Evolutionary conservation across 2,888 invertebrate genomes (phyloP), one percentile per base, ranked within the genome.

Genomic region (Aspidiotus destructor): DNA sequence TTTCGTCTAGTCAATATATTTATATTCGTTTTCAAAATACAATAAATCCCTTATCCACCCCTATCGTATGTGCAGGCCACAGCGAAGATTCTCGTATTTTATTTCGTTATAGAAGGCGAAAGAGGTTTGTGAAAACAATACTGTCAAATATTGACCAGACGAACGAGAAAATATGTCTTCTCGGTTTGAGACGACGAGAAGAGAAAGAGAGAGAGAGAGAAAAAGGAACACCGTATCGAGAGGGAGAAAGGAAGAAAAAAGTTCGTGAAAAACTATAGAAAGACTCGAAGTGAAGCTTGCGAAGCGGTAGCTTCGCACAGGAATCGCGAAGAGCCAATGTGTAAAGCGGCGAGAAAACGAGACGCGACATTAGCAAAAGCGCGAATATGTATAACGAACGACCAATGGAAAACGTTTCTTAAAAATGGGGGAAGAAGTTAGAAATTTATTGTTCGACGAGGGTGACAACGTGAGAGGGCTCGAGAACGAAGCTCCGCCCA

Each of bases 381-480:
- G 16, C 57, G 60, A 48, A n/a, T 60, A 60, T 16, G 40, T n/a
- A 60, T 60, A 60, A 60, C 53, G 40, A 62, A 52, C 53, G 48
- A 65, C 65, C 65, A 65, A 65, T 65, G 65, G 55, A 58, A 55
- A 65, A 44, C 44, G 65, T 57, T 44, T 55, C 58, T 65, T 64
- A 55, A 54, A 55, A 55, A 57, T 42, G 55, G 65, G 65, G 65
- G 65, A 55, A 65, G 65, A 64, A 55, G 41, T 54, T 54, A 41
- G 55, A 55, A 53, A 64, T 64, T 64, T 64, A 64, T 64, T 6
- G 54, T 57, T 44, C 55, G 57, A 42, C 55, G 16, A 64, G 63
- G 63, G 63, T 64, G 63, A 64, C 63, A 64, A 55, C 52, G 54
- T 42, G 57, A 65, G 65, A 54, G 65, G 55, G 41, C 42, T 65